phyloP scores from a whole-genome alignment of 2,113 vertebrate genomes.

The Notarius lentiginosus region DNA sequence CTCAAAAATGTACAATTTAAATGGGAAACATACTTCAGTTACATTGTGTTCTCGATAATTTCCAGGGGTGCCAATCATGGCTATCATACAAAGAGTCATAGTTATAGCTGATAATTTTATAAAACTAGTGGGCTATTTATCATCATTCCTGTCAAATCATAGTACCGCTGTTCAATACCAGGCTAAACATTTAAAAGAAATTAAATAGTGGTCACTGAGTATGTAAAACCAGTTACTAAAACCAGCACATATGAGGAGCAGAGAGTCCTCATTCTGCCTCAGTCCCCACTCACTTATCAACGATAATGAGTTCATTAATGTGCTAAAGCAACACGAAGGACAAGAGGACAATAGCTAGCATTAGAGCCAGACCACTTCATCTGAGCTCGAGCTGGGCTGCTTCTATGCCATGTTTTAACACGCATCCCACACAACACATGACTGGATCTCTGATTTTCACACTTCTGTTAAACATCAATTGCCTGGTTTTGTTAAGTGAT shows the following conservation, averaged over 20 bases:
- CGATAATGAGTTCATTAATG: slow-evolving; percentile 96
- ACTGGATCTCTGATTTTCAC: slow-evolving; percentile 45
- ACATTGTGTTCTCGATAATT: no score
- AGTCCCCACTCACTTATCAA: slow-evolving; percentile 78
- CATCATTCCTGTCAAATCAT: background rate
- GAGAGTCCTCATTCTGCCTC: slow-evolving; percentile 31
- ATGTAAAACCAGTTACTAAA: background rate
- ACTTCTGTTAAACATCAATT: slow-evolving; percentile 24
- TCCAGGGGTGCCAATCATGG: no score
- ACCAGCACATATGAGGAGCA: slow-evolving; percentile 8
- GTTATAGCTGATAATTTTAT: background rate
- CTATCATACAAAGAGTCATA: background rate
- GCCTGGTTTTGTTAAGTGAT: slow-evolving; percentile 43
- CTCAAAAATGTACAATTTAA: no score
- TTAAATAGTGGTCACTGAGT: background rate
- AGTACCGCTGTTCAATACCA: background rate
- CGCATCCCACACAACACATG: slow-evolving; percentile 42
- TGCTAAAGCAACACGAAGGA: slow-evolving; percentile 88
- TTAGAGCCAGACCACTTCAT: slow-evolving; percentile 32
- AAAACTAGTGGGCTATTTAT: background rate
- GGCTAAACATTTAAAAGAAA: background rate
- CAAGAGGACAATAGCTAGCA: slow-evolving; percentile 53
- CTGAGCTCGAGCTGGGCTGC: slow-evolving; percentile 30
- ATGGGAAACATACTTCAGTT: no score
- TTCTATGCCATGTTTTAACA: slow-evolving; percentile 41